phyloP scores from a whole-genome alignment of 2,888 invertebrate genomes.

The Syritta pipiens region DNA sequence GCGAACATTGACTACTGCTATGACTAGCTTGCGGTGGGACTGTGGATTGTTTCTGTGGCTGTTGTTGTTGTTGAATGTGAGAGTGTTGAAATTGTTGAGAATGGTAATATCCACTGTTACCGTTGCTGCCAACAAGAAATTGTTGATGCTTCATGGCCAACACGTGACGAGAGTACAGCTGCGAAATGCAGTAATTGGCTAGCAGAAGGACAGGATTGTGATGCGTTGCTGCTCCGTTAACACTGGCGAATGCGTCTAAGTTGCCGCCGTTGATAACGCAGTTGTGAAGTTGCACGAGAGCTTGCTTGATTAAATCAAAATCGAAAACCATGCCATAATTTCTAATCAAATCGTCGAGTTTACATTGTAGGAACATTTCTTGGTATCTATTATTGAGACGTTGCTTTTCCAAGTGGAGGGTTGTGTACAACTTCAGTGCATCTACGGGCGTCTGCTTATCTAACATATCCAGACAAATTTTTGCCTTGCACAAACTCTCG shows the following conservation, averaged over 20 bases:
- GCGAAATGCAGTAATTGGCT: constrained; percentile 88
- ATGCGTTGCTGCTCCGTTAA: constrained; percentile 73
- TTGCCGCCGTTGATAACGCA: constrained; percentile 68
- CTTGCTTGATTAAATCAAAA: constrained; percentile 84
- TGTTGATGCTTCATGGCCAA: constrained; percentile 79
- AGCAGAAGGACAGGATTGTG: constrained; percentile 86
- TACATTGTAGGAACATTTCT: constrained; percentile 86
- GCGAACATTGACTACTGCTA: constrained; percentile 71
- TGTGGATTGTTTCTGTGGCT: constrained; percentile 59
- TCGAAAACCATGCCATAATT: constrained; percentile 85
- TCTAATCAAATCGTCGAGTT: constrained; percentile 85
- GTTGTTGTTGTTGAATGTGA: constrained; percentile 74
- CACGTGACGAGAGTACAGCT: constrained; percentile 84
- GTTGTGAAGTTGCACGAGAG: constrained; percentile 82
- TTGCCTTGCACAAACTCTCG: constrained; percentile 83
- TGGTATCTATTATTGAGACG: constrained; percentile 85
- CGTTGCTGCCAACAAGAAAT: constrained; percentile 80
- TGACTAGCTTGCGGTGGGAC: constrained; percentile 46
- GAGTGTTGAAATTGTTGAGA: constrained; percentile 74
- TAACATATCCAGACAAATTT: constrained; percentile 82
- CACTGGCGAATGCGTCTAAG: constrained; percentile 58
- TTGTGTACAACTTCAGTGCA: constrained; percentile 83
- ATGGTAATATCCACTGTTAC: constrained; percentile 73
- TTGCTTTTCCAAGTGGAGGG: constrained; percentile 84
- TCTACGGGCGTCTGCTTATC: constrained; percentile 82